A percentile compares a stretch with the other conserved stretches of the same genome.
phyloP scores from a whole-genome alignment of 2,797 vertebrate genomes.

The Hirundo rustica region DNA sequence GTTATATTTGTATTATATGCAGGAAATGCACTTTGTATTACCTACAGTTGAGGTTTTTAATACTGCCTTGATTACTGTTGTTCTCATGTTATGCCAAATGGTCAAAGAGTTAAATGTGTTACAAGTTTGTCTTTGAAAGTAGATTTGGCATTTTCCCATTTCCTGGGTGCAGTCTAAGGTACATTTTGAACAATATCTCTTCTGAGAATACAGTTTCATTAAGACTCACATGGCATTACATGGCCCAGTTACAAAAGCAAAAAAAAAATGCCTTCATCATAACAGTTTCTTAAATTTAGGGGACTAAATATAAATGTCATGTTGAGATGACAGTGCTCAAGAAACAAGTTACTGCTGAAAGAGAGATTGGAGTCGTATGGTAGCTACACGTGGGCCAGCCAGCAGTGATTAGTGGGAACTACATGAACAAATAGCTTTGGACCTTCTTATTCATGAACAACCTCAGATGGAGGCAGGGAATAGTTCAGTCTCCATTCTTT shows the following conservation, averaged over 20 bases:
- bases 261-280: conserved; percentile 25
- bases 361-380: neutral
- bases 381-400: neutral
- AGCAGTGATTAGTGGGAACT: neutral
- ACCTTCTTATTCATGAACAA: conserved; percentile 25
- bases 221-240: neutral
- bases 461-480: conserved; percentile 56
- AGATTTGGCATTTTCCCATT: conserved; percentile 53
- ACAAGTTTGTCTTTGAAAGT: conserved; percentile 3
- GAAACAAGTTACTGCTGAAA: neutral
- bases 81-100: conserved; percentile 74
- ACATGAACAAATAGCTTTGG: neutral
- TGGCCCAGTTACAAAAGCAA: conserved; percentile 23
- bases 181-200: conserved; percentile 51
- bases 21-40: conserved; percentile 81
- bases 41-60: conserved; percentile 75
- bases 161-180: conserved; percentile 50
- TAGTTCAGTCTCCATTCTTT: conserved; percentile 27
- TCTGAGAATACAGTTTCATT: conserved; percentile 1
- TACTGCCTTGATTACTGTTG: conserved; percentile 77
- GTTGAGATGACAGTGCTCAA: conserved; percentile 22
- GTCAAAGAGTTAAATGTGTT: conserved; percentile 58
- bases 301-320: neutral
- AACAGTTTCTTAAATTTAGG: conserved; percentile 32
- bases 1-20: conserved; percentile 80